phyloP scores from a whole-genome alignment of 2,888 invertebrate genomes.

The Lasioglossum leucozonium region DNA sequence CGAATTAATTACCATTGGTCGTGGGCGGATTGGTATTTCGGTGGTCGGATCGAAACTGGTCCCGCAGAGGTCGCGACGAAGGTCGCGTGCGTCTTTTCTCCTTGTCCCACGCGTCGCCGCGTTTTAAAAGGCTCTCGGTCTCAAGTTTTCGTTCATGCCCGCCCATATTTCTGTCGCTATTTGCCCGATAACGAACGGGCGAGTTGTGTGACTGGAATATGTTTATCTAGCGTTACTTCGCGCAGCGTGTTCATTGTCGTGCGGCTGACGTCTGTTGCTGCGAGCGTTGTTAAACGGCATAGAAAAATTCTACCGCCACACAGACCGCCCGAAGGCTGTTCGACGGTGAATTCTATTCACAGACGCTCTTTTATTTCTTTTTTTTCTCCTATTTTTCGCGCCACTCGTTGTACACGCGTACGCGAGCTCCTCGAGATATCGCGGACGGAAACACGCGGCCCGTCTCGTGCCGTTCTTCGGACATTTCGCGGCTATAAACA shows the following conservation, averaged over 20 bases:
- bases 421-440: background rate
- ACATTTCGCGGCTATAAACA: background rate
- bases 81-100: constrained; percentile 40
- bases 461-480: background rate
- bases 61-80: constrained; percentile 49
- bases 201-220: background rate
- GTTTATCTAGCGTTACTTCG: background rate
- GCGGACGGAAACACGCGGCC: background rate
- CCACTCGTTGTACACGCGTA: background rate
- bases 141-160: background rate
- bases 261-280: constrained; percentile 3
- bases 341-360: background rate
- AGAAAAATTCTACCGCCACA: background rate
- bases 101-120: background rate
- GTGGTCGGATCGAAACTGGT: constrained; percentile 50
- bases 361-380: background rate
- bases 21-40: constrained; percentile 48
- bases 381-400: background rate
- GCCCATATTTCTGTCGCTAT: background rate
- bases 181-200: constrained; percentile 1
- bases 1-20: constrained; percentile 16
- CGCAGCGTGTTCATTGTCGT: constrained; percentile 1
- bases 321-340: constrained; percentile 6
- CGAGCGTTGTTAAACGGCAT: background rate
- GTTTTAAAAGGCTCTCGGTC: background rate